These are phyloP conservation scores for Mus pahari DNA, from an alignment of 2,113 vertebrate species.

Conservation along the genomic window DNA sequence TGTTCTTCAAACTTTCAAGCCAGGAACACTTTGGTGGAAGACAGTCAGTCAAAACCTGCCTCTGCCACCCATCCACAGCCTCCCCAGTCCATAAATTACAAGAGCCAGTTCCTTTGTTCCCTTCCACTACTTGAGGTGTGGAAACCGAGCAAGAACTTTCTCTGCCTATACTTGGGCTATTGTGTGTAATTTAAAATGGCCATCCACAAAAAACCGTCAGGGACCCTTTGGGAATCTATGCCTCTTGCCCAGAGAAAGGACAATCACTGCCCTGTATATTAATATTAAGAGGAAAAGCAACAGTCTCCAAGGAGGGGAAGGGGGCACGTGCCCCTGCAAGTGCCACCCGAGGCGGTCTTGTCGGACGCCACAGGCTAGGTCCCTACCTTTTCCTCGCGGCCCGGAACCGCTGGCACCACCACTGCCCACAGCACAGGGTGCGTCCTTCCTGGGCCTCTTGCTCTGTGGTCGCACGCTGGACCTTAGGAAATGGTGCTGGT, in stretches of 20 bases:
- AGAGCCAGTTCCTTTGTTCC: constrained; percentile 46
- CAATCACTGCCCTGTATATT: background rate
- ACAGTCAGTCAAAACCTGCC: background rate
- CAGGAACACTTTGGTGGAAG: background rate
- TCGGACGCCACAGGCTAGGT: background rate
- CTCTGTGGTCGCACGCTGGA: constrained; percentile 98
- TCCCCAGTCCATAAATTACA: background rate
- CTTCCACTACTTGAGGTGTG: background rate
- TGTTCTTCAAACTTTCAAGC: background rate
- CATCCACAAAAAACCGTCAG: background rate
- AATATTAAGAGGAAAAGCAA: constrained; percentile 5
- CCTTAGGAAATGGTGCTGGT: constrained; percentile 99
- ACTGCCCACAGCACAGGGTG: constrained; percentile 90
- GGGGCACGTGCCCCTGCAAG: background rate
- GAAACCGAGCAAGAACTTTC: background rate
- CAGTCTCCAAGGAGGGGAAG: background rate
- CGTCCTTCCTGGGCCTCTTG: constrained; percentile 97
- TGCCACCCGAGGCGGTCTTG: background rate
- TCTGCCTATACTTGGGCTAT: background rate
- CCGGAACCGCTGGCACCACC: constrained; percentile 81
- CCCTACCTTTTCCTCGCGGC: constrained; percentile 91
- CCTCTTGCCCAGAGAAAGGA: constrained; percentile 47
- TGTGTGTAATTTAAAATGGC: background rate
- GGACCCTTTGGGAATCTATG: background rate
- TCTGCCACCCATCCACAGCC: background rate